Conservation (phyloP, 2,113 vertebrate species). For the western clawed frog (Xenopus tropicalis) region DNA sequence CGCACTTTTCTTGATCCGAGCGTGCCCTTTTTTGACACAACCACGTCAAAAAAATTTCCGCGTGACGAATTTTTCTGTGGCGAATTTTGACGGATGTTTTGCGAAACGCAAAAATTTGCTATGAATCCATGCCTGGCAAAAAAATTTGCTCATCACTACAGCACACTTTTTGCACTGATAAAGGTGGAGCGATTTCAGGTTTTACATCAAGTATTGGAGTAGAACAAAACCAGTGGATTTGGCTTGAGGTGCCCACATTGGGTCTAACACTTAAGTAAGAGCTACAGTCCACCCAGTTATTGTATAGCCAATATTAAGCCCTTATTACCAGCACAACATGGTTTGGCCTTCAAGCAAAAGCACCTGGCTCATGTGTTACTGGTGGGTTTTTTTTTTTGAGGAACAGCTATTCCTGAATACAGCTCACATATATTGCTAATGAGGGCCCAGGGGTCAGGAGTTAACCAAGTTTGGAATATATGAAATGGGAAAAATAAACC, state of each 20-base stretch:
- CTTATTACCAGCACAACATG: constrained; percentile 38
- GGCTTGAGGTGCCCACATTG: background rate
- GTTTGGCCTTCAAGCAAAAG: constrained; percentile 27
- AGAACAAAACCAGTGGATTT: too few relatives aligned
- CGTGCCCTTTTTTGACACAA: too few relatives aligned
- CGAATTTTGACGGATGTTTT: too few relatives aligned
- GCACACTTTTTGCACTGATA: too few relatives aligned
- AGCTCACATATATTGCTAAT: constrained; percentile 34
- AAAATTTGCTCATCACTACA: too few relatives aligned
- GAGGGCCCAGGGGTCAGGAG: constrained; percentile 40
- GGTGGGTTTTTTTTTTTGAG: constrained; percentile 16
- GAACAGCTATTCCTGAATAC: constrained; percentile 36
- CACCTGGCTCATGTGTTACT: background rate
- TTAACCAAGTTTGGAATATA: constrained; percentile 24
- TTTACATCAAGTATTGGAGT: too few relatives aligned
- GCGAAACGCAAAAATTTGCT: too few relatives aligned
- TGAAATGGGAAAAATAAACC: constrained; percentile 15
- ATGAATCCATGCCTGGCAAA: too few relatives aligned
- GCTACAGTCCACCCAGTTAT: background rate
- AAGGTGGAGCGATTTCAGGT: too few relatives aligned
- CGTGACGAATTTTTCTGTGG: too few relatives aligned
- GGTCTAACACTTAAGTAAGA: background rate
- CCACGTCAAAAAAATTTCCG: too few relatives aligned
- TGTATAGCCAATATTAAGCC: constrained; percentile 17
- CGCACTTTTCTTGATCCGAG: too few relatives aligned